Base-by-base conservation (phyloP, 2,888 invertebrate species). In the Synergus itoensis region DNA sequence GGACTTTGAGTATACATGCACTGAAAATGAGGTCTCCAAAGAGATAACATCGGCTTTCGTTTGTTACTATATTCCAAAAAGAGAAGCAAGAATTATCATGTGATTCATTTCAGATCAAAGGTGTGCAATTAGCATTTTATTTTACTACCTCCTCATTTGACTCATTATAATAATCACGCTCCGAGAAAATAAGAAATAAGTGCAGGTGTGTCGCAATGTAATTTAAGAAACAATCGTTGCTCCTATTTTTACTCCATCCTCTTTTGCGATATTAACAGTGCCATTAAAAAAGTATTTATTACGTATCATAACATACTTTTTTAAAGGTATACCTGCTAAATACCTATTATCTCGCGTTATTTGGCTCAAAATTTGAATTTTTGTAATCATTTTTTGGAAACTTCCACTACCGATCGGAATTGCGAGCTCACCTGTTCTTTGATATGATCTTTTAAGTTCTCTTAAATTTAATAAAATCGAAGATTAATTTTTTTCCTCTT, bases 11-110 rank as follows among this genome's bases (percentile, higher is more conserved):
- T 69, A 67, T 67, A 48, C 43, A 48, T 73, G 36, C 73, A 73
- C 73, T 73, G 73, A 53, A 73, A 73, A 73, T 73, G 73, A 73
- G 73, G 73, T 73, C 73, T 53, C 73, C 73, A 73, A 53, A 36
- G 36, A 73, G 73, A 73, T 73, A 73, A 73, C 73, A 53, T 36
- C 73, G 53, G 73, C 73, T 73, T 73, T 73, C 73, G 9, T 73
- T 73, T 53, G 73, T 73, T 53, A 73, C 53, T 43, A 67, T 73
- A 53, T 14, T 48, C 45, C 48, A 28, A 73, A 48, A 73, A 73
- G 60, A 73, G 28, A 53, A 53, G 7, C 48, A 73, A 73, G 28
- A 36, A n/a, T 73, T 48, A 53, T 48, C 48, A 73, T 65, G 65
- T 41, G n/a, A 65, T 41, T 65, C 16, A 65, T 65, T 41, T 41